phyloP scores from a whole-genome alignment of 92 coral and sea anemone species.

The Epizoanthus rinbou region DNA sequence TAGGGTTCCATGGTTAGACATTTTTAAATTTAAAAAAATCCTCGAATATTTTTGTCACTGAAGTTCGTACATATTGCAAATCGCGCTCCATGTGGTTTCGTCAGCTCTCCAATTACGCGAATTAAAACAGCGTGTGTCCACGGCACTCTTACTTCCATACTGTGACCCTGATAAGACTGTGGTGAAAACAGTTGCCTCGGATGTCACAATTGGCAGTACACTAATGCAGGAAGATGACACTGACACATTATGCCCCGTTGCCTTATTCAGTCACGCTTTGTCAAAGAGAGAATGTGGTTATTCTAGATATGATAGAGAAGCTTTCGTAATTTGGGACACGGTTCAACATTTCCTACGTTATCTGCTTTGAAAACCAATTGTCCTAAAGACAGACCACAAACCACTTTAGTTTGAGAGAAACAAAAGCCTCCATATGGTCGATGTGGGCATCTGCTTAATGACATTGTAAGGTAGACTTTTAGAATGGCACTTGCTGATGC shows the following conservation, averaged over 20 bases:
- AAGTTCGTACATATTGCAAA: too few relatives aligned
- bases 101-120: too few relatives aligned
- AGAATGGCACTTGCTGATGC: slow-evolving; percentile 9
- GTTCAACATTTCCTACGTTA: slow-evolving; percentile 41
- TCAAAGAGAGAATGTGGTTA: slow-evolving; percentile 56
- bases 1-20: too few relatives aligned
- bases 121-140: slow-evolving; percentile 16
- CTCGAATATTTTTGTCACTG: too few relatives aligned
- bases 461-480: slow-evolving; percentile 33
- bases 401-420: slow-evolving; percentile 24
- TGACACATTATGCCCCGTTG: background rate
- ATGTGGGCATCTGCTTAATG: slow-evolving; percentile 43
- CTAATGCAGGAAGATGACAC: slow-evolving; percentile 35
- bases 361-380: slow-evolving; percentile 17
- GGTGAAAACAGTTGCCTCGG: slow-evolving; percentile 48
- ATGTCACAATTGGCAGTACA: slow-evolving; percentile 37
- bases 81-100: too few relatives aligned
- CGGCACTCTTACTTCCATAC: slow-evolving; percentile 46
- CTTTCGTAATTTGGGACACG: slow-evolving; percentile 49
- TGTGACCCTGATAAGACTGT: slow-evolving; percentile 24
- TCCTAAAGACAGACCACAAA: slow-evolving; percentile 15
- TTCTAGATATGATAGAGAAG: slow-evolving; percentile 47
- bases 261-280: slow-evolving; percentile 32
- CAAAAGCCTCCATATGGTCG: slow-evolving; percentile 55
- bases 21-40: too few relatives aligned